Evolutionary conservation across 2,888 invertebrate genomes (phyloP).

Genomic region (Amblyjoppa fuscipennis): DNA sequence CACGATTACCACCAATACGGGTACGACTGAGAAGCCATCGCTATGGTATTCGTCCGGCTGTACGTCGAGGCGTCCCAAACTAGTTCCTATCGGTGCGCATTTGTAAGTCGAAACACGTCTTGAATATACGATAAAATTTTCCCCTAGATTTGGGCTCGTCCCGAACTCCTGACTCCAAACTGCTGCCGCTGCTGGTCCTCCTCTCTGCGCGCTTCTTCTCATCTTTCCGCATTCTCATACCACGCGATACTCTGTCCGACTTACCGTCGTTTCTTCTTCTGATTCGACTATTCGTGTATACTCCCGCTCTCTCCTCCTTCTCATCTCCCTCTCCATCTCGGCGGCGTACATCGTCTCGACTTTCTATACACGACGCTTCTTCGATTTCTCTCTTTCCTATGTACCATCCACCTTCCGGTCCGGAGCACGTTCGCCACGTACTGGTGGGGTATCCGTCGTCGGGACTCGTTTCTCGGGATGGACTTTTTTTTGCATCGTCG

Average conservation of each 20-base stretch:
- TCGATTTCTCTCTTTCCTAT: background rate
- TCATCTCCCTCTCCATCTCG: conserved; percentile 19
- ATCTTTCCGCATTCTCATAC: conserved; percentile 18
- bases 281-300: conserved; percentile 1
- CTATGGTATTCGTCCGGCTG: conserved; percentile 29
- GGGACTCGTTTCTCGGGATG: conserved; percentile 1
- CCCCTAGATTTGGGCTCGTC: conserved; percentile 78
- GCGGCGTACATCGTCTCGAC: background rate
- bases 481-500: conserved; percentile 24
- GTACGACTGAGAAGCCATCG: background rate
- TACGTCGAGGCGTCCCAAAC: conserved; percentile 20
- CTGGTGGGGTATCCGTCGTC: background rate
- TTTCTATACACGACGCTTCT: background rate
- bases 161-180: conserved; percentile 61
- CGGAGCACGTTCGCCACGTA: conserved; percentile 25
- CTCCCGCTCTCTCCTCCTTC: conserved; percentile 1
- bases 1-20: conserved; percentile 8
- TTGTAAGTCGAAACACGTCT: conserved; percentile 81
- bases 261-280: background rate
- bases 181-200: conserved; percentile 37
- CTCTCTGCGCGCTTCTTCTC: conserved; percentile 28
- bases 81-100: conserved; percentile 58
- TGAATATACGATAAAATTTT: conserved; percentile 84
- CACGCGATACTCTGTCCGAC: background rate
- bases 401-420: background rate